Percentiles rank a stretch among this genome's conserved stretches.
phyloP scores from a whole-genome alignment of 2,797 vertebrate species.

The Kryptopterus vitreolus region DNA sequence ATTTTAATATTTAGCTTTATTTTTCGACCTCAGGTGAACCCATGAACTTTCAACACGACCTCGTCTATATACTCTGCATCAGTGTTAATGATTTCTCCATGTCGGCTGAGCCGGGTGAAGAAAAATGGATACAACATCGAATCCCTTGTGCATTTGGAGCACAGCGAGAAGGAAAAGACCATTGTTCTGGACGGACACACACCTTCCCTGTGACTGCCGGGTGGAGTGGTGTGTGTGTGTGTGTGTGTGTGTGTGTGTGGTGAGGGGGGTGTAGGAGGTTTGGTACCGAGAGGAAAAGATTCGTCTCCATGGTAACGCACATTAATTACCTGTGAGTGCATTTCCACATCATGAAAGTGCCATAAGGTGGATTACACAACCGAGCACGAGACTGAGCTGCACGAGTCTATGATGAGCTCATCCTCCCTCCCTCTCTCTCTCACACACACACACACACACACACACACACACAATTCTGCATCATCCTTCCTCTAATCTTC shows the following conservation, averaged over 20 bases:
- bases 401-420: constrained; percentile 44
- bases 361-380: constrained; percentile 54
- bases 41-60: not conserved
- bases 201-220: constrained; percentile 29
- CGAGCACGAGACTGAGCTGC: constrained; percentile 45
- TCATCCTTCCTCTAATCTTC: not conserved
- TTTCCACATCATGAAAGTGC: constrained; percentile 42
- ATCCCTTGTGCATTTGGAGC: constrained; percentile 31
- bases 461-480: not conserved
- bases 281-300: constrained; percentile 21
- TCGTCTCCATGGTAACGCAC: constrained; percentile 49
- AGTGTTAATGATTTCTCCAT: too few relatives aligned
- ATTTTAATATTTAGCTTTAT: too few relatives aligned
- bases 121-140: not conserved
- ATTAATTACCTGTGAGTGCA: constrained; percentile 56
- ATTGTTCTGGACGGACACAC: constrained; percentile 44
- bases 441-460: not conserved
- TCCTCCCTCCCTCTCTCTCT: constrained; percentile 1
- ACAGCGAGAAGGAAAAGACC: constrained; percentile 33
- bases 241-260: too few relatives aligned
- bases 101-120: not conserved
- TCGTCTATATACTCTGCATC: too few relatives aligned
- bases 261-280: too few relatives aligned
- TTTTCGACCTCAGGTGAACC: too few relatives aligned
- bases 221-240: too few relatives aligned